Evolutionary conservation across 2,113 vertebrate genomes (phyloP).

Genomic region (Corythoichthys intestinalis): DNA sequence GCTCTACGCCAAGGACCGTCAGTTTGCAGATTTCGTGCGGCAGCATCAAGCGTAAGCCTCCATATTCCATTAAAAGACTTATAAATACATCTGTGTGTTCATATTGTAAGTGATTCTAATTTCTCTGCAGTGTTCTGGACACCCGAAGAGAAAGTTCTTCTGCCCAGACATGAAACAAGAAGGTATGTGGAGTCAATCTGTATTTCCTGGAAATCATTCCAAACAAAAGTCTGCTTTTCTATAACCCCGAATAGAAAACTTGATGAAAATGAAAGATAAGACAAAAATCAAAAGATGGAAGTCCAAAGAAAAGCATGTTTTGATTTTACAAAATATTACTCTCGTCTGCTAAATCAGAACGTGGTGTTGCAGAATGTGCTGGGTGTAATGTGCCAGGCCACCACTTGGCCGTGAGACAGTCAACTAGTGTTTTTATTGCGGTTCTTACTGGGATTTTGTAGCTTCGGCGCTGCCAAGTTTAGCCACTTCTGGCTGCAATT

Average conservation of each 20-base stretch:
- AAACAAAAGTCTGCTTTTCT: background rate
- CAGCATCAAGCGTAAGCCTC: slow-evolving; percentile 86
- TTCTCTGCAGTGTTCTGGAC: slow-evolving; percentile 57
- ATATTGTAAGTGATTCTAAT: background rate
- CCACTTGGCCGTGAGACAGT: slow-evolving; percentile 3
- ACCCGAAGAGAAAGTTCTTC: slow-evolving; percentile 65
- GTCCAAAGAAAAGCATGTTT: background rate
- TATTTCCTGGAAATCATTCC: background rate
- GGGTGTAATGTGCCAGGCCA: background rate
- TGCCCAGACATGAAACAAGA: slow-evolving; percentile 40
- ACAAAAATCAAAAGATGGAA: background rate
- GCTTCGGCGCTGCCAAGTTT: background rate
- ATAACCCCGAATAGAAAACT: background rate
- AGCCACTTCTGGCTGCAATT: background rate
- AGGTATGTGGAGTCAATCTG: slow-evolving; percentile 33
- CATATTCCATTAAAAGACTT: background rate
- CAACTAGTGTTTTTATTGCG: slow-evolving; percentile 1
- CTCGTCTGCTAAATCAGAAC: background rate
- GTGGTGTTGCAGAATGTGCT: background rate
- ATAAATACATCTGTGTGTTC: background rate
- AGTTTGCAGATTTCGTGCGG: slow-evolving; percentile 90
- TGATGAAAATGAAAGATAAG: background rate
- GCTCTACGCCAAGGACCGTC: slow-evolving; percentile 87
- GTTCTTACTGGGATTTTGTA: background rate
- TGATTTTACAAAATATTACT: background rate